Base-by-base conservation (phyloP, 2,113 vertebrate genomes). In the Notiomystis cincta region DNA sequence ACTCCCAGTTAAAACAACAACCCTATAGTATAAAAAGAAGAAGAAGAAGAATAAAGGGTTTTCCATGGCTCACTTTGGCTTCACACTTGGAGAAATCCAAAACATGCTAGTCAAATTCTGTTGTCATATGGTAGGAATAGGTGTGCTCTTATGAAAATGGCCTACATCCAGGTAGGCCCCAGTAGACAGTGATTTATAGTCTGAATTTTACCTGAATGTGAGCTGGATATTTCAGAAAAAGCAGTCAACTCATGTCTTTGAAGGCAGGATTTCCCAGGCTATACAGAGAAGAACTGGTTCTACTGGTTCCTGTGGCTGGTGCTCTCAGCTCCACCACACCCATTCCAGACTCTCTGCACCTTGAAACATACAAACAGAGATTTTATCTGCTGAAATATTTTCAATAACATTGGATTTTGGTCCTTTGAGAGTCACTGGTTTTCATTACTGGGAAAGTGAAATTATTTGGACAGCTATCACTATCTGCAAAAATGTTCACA, bases 191-290 rank as follows among this genome's bases (percentile, higher is more conserved):
- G 84, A 93, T 94, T 96, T 94, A 72, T 40, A 35, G 38, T 19
- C 62, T 81, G 58, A 90, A 81, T 96, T 96, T 70, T 72, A 83
- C 92, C 82, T 81, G 71, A 47, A 71, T 44, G 47, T 44, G 66
- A 94, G 71, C 30, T 73, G 66, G 75, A 37, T 88, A 69, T 94
- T 97, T 94, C 77, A 81, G 85, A 37, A 83, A 88, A 93, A 96
- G 67, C 27, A 86, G 76, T 88, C 58, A 76, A 80, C 62, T 88
- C 62, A 48, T 73, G 92, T 15, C 95, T 96, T 88, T 96, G 95
- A 96, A 96, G 71, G 82, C 56, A 93, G 33, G 79, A 86, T 93
- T 96, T 96, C 85, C 87, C 93, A 96, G 87, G 50, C 89, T 61
- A 37, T 61, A 31, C 25, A 51, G 69, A 33, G 54, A 90, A 92